phyloP scores from a whole-genome alignment of 2,888 invertebrate genomes.

The Pristionchus exspectatus region DNA sequence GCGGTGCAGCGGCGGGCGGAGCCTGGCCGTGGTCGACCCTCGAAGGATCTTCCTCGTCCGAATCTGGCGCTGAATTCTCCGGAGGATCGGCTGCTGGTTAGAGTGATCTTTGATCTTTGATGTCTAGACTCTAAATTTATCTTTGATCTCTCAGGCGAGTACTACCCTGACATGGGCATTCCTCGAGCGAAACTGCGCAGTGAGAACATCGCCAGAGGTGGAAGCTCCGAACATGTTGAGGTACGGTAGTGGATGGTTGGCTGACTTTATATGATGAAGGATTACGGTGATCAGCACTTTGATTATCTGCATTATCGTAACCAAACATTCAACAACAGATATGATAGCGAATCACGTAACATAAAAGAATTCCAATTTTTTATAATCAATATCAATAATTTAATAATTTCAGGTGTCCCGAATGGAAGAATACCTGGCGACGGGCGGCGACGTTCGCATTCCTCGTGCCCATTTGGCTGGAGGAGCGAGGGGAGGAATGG shows the following conservation, averaged over 20 bases:
- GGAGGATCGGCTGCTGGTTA: slow-evolving; percentile 56
- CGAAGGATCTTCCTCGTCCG: slow-evolving; percentile 76
- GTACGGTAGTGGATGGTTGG: slow-evolving; percentile 50
- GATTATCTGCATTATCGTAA: no score
- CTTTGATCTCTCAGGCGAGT: slow-evolving; percentile 65
- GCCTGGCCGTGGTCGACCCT: slow-evolving; percentile 78
- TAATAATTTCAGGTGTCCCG: slow-evolving; percentile 68
- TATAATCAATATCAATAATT: no score
- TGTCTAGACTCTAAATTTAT: neutral
- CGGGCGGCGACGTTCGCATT: slow-evolving; percentile 71
- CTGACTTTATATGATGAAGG: neutral
- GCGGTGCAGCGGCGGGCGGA: slow-evolving; percentile 69
- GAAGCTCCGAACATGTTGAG: slow-evolving; percentile 51
- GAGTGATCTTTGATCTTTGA: slow-evolving; percentile 12
- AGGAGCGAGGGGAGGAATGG: slow-evolving; percentile 57
- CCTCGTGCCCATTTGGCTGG: slow-evolving; percentile 76
- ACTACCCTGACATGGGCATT: slow-evolving; percentile 77
- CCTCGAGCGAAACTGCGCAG: slow-evolving; percentile 78
- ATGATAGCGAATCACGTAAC: no score
- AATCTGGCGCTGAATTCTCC: slow-evolving; percentile 74
- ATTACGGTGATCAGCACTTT: no score
- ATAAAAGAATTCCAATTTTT: no score
- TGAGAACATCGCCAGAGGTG: slow-evolving; percentile 53
- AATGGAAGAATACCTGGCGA: slow-evolving; percentile 73
- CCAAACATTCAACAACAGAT: no score